A percentile compares a stretch with the other conserved stretches of the same genome.
Conservation (phyloP, 2,113 vertebrate genomes). For the Elanus axillaris region DNA sequence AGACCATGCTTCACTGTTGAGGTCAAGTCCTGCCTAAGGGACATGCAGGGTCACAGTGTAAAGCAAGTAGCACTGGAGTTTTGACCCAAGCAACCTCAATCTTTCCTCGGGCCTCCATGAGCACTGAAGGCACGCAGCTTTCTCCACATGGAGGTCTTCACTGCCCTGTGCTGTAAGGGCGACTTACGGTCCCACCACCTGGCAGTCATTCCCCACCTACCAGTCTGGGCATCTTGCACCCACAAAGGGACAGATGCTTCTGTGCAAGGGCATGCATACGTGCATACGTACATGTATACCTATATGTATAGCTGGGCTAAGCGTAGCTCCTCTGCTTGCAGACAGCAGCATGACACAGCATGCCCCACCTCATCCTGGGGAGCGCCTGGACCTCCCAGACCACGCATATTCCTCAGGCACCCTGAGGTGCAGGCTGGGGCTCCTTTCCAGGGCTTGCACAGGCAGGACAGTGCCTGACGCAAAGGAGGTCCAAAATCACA, state of each 20-base stretch:
- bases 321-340: not conserved
- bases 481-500: not conserved
- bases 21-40: not conserved
- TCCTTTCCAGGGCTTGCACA: not conserved
- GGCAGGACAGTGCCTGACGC: fast-evolving
- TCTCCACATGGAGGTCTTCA: not conserved
- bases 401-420: not conserved
- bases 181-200: not conserved
- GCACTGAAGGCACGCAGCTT: not conserved
- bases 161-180: not conserved
- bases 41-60: not conserved
- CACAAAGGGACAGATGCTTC: not conserved
- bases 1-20: not conserved
- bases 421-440: not conserved
- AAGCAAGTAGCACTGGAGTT: not conserved
- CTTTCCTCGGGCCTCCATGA: not conserved
- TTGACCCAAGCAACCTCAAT: not conserved
- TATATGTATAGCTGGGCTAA: not conserved
- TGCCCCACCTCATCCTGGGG: too few relatives aligned
- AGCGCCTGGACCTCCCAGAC: not conserved
- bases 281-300: not conserved
- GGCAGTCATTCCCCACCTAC: not conserved
- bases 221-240: not conserved
- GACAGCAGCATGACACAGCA: not conserved
- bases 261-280: not conserved